These are phyloP conservation scores for Nephrotoma flavescens DNA, from an alignment of 2,888 invertebrate genomes.

Conservation along the genomic window DNA sequence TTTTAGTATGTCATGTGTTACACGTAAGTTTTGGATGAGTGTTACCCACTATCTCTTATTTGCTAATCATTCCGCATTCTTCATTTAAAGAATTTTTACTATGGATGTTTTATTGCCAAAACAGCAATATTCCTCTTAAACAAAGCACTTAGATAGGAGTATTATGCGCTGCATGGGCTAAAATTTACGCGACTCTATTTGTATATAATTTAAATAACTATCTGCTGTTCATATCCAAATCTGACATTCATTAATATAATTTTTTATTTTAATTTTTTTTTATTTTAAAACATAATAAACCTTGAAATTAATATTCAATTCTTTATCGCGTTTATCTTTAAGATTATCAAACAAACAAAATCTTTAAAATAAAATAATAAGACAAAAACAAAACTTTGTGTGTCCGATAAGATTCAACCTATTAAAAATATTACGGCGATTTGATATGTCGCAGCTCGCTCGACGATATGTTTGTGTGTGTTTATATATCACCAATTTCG, in stretches of 20 bases:
- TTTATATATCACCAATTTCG: not conserved
- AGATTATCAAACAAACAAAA: not conserved
- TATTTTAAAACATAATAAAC: not conserved
- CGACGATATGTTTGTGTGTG: not conserved
- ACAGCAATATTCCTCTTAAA: not conserved
- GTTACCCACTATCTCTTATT: no score
- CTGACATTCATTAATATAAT: not conserved
- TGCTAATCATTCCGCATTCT: not conserved
- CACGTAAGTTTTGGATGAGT: no score
- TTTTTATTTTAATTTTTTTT: not conserved
- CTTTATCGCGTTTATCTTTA: not conserved
- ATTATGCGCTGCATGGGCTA: not conserved
- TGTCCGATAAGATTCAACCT: not conserved
- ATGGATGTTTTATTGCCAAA: not conserved
- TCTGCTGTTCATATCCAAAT: not conserved
- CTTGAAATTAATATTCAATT: not conserved
- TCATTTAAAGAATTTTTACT: not conserved
- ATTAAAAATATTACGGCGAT: not conserved
- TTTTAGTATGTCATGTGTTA: no score
- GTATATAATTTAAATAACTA: not conserved
- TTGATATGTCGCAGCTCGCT: not conserved
- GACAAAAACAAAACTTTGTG: not conserved
- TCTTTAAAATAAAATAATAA: not conserved
- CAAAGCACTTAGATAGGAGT: not conserved
- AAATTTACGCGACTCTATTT: not conserved